A percentile compares a stretch with the other conserved stretches of the same genome.
These are phyloP conservation scores for Alloscopus bannaensis DNA, from an alignment of 2,888 invertebrate species.

Conservation along the genomic window DNA sequence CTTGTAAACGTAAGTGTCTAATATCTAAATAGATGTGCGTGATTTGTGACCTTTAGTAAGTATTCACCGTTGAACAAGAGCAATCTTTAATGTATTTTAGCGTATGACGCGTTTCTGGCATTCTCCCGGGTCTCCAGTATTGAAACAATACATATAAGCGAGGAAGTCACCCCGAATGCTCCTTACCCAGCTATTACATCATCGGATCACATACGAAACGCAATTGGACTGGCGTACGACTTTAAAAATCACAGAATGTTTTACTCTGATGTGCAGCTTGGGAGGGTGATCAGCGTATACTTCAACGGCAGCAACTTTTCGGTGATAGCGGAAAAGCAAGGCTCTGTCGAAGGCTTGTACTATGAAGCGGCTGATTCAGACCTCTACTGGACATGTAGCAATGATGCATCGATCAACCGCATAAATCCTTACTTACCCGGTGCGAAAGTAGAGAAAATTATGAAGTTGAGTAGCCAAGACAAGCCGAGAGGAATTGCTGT, in stretches of 20 bases:
- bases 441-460: slow-evolving; percentile 77
- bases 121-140: slow-evolving; percentile 88
- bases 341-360: slow-evolving; percentile 91
- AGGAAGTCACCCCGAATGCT: slow-evolving; percentile 83
- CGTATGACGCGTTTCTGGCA: slow-evolving; percentile 88
- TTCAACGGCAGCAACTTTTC: slow-evolving; percentile 87
- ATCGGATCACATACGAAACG: slow-evolving; percentile 86
- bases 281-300: slow-evolving; percentile 87
- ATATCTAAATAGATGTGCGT: slow-evolving; percentile 2
- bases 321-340: slow-evolving; percentile 85
- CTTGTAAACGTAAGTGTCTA: slow-evolving; percentile 80
- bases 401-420: slow-evolving; percentile 84
- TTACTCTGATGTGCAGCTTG: slow-evolving; percentile 92
- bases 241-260: slow-evolving; percentile 83
- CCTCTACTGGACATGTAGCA: slow-evolving; percentile 91
- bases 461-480: slow-evolving; percentile 82
- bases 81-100: slow-evolving; percentile 76
- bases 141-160: slow-evolving; percentile 86
- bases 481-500: slow-evolving; percentile 84
- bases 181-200: slow-evolving; percentile 86
- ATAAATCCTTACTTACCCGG: slow-evolving; percentile 77
- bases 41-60: no score
- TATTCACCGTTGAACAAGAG: no score
- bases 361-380: slow-evolving; percentile 83
- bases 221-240: slow-evolving; percentile 89